These are phyloP conservation scores for Dryomyza anilis DNA, from an alignment of 2,888 invertebrate species.

Conservation along the genomic window DNA sequence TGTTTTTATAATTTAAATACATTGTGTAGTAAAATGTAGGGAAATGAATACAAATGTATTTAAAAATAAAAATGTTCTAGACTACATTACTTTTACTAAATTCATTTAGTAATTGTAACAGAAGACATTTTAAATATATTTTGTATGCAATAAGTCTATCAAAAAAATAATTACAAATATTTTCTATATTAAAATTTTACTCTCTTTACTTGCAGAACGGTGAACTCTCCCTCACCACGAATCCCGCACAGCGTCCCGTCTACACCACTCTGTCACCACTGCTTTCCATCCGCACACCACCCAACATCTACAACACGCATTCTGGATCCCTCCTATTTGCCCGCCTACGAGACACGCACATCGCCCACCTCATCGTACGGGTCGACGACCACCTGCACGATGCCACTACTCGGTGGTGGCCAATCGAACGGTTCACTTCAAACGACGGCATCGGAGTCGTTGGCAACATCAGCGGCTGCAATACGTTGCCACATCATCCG, in stretches of 20 bases:
- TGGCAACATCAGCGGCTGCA: too few relatives aligned
- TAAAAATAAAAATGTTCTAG: too few relatives aligned
- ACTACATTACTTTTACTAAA: too few relatives aligned
- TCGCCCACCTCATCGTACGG: conserved; percentile 61
- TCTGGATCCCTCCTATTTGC: conserved; percentile 55
- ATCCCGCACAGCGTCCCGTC: conserved; percentile 57
- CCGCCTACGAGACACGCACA: conserved; percentile 57
- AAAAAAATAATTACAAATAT: background rate
- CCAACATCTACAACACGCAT: conserved; percentile 60
- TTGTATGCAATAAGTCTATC: background rate
- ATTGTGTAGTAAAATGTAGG: too few relatives aligned
- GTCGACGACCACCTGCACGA: conserved; percentile 56
- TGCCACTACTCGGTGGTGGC: conserved; percentile 55
- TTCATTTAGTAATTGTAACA: too few relatives aligned
- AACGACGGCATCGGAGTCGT: conserved; percentile 40
- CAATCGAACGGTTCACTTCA: conserved; percentile 54
- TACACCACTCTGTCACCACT: conserved; percentile 56
- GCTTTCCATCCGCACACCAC: conserved; percentile 55
- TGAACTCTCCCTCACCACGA: conserved; percentile 60
- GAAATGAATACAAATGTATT: too few relatives aligned
- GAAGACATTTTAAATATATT: background rate
- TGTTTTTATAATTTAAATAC: too few relatives aligned
- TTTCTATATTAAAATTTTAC: background rate
- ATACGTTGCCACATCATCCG: conserved; percentile 51
- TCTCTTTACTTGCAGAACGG: conserved; percentile 49